These are phyloP conservation scores for Drosophila testacea DNA, from an alignment of 2,888 invertebrate genomes.

Conservation along the genomic window DNA sequence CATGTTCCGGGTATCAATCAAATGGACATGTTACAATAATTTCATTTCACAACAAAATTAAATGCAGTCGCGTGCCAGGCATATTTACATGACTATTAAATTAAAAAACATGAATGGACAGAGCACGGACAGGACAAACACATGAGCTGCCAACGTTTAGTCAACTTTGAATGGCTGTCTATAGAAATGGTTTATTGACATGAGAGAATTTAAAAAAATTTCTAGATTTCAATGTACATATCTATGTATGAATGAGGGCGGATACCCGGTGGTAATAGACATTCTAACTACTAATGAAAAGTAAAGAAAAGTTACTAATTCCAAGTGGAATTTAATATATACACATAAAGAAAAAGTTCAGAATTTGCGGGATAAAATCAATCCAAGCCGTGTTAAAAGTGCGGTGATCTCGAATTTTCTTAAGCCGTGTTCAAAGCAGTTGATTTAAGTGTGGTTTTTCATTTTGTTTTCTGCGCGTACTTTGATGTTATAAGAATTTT, in stretches of 20 bases:
- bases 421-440: too few relatives aligned
- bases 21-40: slow-evolving; percentile 71
- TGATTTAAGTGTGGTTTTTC: too few relatives aligned
- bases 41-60: slow-evolving; percentile 70
- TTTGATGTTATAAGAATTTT: too few relatives aligned
- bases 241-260: too few relatives aligned
- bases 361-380: too few relatives aligned
- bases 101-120: slow-evolving; percentile 77
- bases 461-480: too few relatives aligned
- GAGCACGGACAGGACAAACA: slow-evolving; percentile 16
- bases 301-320: neutral
- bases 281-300: neutral
- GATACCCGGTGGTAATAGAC: neutral
- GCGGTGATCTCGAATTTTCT: too few relatives aligned
- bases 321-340: too few relatives aligned
- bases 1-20: slow-evolving; percentile 69
- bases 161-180: slow-evolving; percentile 59
- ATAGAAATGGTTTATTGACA: slow-evolving; percentile 64
- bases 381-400: too few relatives aligned
- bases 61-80: slow-evolving; percentile 71
- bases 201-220: slow-evolving; percentile 37
- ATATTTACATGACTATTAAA: slow-evolving; percentile 78
- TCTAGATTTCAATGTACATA: neutral
- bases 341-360: too few relatives aligned
- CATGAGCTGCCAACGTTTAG: slow-evolving; percentile 65